Evolutionary conservation across 2,113 vertebrate species (phyloP).

Genomic region (Xiphorhynchus elegans): DNA sequence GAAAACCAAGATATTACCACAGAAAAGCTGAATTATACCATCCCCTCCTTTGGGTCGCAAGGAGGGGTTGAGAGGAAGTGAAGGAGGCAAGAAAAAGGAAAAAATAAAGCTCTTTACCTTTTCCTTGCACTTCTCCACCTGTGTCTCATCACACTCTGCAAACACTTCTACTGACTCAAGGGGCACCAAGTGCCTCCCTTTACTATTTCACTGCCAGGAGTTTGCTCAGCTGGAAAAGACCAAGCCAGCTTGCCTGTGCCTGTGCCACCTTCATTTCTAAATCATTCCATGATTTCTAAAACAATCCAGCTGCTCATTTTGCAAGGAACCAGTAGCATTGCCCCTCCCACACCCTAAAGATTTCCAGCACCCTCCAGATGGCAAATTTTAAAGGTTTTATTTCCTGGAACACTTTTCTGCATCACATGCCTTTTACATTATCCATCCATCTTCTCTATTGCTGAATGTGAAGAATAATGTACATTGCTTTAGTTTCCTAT

Average conservation of each 20-base stretch:
- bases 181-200: neutral
- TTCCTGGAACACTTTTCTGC: neutral
- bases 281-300: neutral
- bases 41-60: neutral
- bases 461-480: neutral
- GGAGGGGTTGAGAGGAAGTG: neutral
- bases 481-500: neutral
- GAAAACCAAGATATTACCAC: neutral
- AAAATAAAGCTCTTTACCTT: neutral
- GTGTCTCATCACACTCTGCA: neutral
- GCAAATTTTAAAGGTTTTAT: neutral
- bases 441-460: neutral
- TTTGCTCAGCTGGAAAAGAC: neutral
- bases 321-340: no score
- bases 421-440: rapidly evolving
- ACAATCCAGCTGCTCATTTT: neutral
- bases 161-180: neutral
- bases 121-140: neutral
- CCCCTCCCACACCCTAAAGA: neutral
- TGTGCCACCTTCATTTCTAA: neutral
- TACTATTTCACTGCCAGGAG: neutral
- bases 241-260: neutral
- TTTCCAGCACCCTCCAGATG: neutral
- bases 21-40: neutral
- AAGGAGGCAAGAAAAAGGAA: neutral